Percentiles rank a stretch among this genome's conserved stretches.
phyloP scores from a whole-genome alignment of 2,888 invertebrate species.

The Eupithecia dodoneata region DNA sequence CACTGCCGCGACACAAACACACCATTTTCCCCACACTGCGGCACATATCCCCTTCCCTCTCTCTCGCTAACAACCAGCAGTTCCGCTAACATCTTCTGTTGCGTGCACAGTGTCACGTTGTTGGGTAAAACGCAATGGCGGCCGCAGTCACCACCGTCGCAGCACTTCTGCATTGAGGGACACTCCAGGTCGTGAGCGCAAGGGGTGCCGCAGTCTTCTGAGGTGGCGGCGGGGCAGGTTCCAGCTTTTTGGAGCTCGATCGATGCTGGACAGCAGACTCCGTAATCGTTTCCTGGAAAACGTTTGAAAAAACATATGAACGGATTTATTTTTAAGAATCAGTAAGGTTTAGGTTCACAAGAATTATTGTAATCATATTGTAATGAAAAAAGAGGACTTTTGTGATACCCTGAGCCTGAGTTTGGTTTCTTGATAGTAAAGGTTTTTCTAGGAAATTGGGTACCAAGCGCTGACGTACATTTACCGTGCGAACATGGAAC shows the following conservation, averaged over 20 bases:
- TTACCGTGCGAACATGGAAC: neutral
- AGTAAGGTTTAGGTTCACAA: neutral
- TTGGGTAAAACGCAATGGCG: conserved; percentile 89
- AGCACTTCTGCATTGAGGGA: conserved; percentile 92
- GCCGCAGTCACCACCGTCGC: conserved; percentile 89
- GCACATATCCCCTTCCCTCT: conserved; percentile 92
- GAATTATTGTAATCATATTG: neutral
- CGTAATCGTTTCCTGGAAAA: conserved; percentile 89
- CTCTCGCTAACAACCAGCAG: conserved; percentile 90
- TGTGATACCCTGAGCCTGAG: neutral
- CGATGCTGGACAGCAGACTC: conserved; percentile 93
- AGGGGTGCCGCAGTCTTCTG: conserved; percentile 85
- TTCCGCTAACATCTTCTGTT: conserved; percentile 91
- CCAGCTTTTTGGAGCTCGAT: conserved; percentile 91
- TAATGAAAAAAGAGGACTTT: neutral
- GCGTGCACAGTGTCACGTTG: conserved; percentile 91
- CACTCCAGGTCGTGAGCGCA: conserved; percentile 93
- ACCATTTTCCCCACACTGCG: conserved; percentile 90
- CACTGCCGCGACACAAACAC: conserved; percentile 90
- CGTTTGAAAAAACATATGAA: neutral
- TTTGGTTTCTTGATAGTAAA: neutral
- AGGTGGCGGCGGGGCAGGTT: conserved; percentile 86
- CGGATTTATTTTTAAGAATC: neutral
- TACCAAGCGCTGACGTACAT: neutral
- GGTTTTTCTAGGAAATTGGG: neutral